A percentile compares a stretch with the other conserved stretches of the same genome.
Evolutionary conservation across 2,113 vertebrate genomes (phyloP).

Genomic region (Thoracochromis brauschi): DNA sequence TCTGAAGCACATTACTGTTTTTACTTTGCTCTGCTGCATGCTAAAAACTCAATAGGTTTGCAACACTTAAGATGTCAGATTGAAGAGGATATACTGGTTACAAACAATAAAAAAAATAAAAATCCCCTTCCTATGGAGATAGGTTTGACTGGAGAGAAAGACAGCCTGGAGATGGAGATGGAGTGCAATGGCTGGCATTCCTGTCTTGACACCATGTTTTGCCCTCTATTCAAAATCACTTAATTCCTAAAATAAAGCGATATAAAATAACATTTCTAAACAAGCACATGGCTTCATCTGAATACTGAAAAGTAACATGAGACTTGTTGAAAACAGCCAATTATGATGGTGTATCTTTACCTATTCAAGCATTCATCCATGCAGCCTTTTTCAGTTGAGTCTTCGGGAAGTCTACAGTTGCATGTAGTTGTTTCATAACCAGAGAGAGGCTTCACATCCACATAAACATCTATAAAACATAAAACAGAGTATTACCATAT

Average conservation of each 20-base stretch:
- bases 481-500: neutral
- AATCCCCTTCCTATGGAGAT: neutral
- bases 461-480: slow-evolving; percentile 81
- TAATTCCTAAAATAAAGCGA: neutral
- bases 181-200: neutral
- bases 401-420: slow-evolving; percentile 84
- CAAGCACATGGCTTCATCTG: neutral
- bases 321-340: neutral
- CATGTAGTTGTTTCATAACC: slow-evolving; percentile 96
- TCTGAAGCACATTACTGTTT: neutral
- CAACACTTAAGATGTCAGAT: neutral
- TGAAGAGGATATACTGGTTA: neutral
- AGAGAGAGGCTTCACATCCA: slow-evolving; percentile 96
- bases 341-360: slow-evolving; percentile 52
- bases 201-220: neutral
- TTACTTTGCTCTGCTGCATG: neutral
- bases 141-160: neutral
- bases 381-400: slow-evolving; percentile 77
- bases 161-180: neutral
- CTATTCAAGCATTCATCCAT: slow-evolving; percentile 94
- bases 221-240: neutral
- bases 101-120: neutral
- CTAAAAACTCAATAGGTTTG: neutral
- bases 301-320: neutral
- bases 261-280: neutral